Percentiles rank a stretch among this genome's conserved stretches.
These are phyloP conservation scores for Otocyon megalotis DNA, from an alignment of 2,113 vertebrate genomes.

Conservation along the genomic window DNA sequence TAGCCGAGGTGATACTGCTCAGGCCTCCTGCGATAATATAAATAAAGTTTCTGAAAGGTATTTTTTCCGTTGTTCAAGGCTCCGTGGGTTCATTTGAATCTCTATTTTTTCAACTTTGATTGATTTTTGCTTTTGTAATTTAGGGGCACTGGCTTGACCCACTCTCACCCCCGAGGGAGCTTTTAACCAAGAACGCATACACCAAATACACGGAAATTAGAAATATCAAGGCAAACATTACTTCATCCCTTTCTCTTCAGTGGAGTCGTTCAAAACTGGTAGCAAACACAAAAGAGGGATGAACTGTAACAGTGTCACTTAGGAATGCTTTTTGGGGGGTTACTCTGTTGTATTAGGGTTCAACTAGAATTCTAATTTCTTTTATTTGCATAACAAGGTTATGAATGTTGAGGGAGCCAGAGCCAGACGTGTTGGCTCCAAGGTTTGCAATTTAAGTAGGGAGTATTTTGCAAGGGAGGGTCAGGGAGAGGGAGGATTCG, in stretches of 20 bases:
- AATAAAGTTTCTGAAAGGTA: slow-evolving; percentile 67
- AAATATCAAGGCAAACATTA: slow-evolving; percentile 63
- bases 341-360: slow-evolving; percentile 85
- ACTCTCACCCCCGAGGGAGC: neutral
- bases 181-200: slow-evolving; percentile 33
- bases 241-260: slow-evolving; percentile 73
- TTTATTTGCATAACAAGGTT: slow-evolving; percentile 89
- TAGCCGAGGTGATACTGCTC: neutral
- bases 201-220: slow-evolving; percentile 37
- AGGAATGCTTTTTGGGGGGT: slow-evolving; percentile 75
- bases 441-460: slow-evolving; percentile 88
- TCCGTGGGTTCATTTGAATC: neutral
- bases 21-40: slow-evolving; percentile 22
- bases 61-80: slow-evolving; percentile 35
- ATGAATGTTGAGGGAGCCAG: slow-evolving; percentile 88
- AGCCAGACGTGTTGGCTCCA: slow-evolving; percentile 89
- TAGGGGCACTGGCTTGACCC: neutral
- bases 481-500: slow-evolving; percentile 72
- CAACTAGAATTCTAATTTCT: slow-evolving; percentile 86
- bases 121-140: slow-evolving; percentile 41
- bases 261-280: slow-evolving; percentile 80
- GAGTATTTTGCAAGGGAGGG: slow-evolving; percentile 85
- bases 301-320: slow-evolving; percentile 77
- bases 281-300: slow-evolving; percentile 77
- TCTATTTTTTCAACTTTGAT: neutral